phyloP scores from a whole-genome alignment of 2,113 vertebrate species.

The Oriolus oriolus region DNA sequence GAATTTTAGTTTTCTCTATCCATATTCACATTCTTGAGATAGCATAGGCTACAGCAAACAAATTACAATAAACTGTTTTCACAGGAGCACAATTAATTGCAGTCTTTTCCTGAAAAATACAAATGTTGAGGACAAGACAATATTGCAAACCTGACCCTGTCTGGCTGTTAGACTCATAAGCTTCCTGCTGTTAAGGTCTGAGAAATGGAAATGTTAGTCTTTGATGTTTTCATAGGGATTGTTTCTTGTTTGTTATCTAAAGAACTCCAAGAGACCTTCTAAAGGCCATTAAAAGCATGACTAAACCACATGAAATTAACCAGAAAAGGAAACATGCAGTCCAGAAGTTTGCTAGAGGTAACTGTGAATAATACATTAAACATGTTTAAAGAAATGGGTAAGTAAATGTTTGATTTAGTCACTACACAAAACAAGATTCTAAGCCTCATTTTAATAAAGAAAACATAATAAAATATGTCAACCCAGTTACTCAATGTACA shows the following conservation, averaged over 20 bases:
- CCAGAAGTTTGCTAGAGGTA: conserved; percentile 24
- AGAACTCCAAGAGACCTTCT: conserved; percentile 33
- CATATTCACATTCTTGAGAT: background rate
- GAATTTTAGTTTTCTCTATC: background rate
- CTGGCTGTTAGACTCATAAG: conserved; percentile 30
- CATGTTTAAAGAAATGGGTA: background rate
- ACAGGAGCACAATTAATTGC: conserved; percentile 35
- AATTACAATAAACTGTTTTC: conserved; percentile 31
- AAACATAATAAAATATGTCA: background rate
- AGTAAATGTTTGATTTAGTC: background rate
- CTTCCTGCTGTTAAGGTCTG: conserved; percentile 58
- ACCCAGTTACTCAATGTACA: background rate
- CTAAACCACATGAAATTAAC: conserved; percentile 43
- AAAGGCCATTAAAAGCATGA: conserved; percentile 44
- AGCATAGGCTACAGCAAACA: conserved; percentile 8
- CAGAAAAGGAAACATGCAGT: conserved; percentile 42
- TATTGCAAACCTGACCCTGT: conserved; percentile 35
- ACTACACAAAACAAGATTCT: background rate
- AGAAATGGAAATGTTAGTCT: conserved; percentile 52
- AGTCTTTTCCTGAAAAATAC: conserved; percentile 56
- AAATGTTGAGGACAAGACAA: conserved; percentile 29
- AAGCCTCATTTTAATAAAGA: background rate
- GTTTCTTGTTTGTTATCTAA: conserved; percentile 57
- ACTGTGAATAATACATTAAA: conserved; percentile 7
- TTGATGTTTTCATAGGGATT: conserved; percentile 49